Evolutionary conservation across 35 echinoderm and acorn worm genomes (phyloP), one percentile per base, ranked within the genome.

Genomic region (Ophioderma brevispina): DNA sequence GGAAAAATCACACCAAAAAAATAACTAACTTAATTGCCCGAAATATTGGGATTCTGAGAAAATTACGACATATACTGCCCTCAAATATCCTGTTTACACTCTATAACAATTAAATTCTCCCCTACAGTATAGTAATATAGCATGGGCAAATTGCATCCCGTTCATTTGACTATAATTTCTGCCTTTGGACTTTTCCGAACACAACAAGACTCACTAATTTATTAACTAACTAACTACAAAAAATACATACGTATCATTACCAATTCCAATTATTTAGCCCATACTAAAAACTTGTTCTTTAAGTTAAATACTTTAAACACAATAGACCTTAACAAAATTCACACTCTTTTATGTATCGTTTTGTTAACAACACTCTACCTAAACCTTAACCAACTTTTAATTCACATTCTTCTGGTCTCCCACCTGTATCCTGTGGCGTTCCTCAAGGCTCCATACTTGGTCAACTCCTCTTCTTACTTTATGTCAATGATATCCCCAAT

Each of bases 381-480:
- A n/a, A n/a, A n/a, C n/a, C n/a, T n/a, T n/a, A n/a, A n/a, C n/a
- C 35, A 39, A 28, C 56, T 14, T 76, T 38, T 77, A 87, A 87
- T 18, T 28, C 13, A 21, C 19, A 32, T 76, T 15, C 55, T 32
- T 87, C 85, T 41, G 1, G 23, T 38, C 21, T 64, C 5, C 28
- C 37, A 6, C 55, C 36, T 1, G 64, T 87, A 8, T 31, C 4
- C 3, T 39, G 37, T 31, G 85, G 85, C 34, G 56, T 87, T 38
- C 85, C 85, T 31, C 85, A 87, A 39, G 85, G 85, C 32, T 87
- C 85, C 34, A 77, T 87, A 32, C 75, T 86, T 1, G 84, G 84
- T 19, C 84, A 52, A 77, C 63, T 87, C 10, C 85, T 87, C 34
- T 87, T 87, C 32, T 15, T 87, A 21, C 30, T 87, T 23, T 87